These are phyloP conservation scores for Romanogobio albipinnatus DNA, from an alignment of 2,113 vertebrate species.

Conservation along the genomic window DNA sequence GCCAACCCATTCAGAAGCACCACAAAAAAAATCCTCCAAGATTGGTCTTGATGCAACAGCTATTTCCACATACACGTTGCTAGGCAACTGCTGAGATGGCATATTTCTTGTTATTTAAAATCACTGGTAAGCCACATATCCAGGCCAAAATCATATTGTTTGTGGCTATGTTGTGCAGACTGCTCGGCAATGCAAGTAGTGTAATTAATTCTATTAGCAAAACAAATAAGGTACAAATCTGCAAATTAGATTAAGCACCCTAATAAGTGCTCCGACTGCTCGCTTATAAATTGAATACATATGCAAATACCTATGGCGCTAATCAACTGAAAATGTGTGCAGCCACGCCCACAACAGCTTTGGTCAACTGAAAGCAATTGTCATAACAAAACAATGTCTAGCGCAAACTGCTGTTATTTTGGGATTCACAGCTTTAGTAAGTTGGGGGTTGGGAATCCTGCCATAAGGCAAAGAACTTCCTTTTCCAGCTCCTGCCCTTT, in stretches of 20 bases:
- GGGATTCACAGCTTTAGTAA: background rate
- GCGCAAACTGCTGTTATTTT: background rate
- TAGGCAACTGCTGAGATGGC: constrained; percentile 57
- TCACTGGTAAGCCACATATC: constrained; percentile 13
- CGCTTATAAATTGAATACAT: background rate
- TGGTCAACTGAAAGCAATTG: background rate
- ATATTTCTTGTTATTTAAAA: constrained; percentile 46
- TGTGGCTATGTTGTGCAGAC: background rate
- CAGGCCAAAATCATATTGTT: background rate
- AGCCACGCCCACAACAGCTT: background rate
- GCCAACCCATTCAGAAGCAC: background rate
- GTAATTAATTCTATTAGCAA: background rate
- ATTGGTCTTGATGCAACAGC: constrained; percentile 16
- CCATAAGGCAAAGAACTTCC: background rate
- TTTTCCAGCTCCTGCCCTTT: background rate
- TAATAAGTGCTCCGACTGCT: background rate
- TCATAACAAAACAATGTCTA: constrained; percentile 1
- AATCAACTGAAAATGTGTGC: background rate
- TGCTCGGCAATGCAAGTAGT: background rate
- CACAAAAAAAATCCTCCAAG: constrained; percentile 8
- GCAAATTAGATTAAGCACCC: background rate
- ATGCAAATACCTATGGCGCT: constrained; percentile 3
- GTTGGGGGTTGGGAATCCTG: background rate
- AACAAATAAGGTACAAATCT: background rate
- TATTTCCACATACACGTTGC: constrained; percentile 51